Evolutionary conservation across 2,113 vertebrate genomes (phyloP), one percentile per base, ranked within the genome.

Genomic region (Nicator chloris): DNA sequence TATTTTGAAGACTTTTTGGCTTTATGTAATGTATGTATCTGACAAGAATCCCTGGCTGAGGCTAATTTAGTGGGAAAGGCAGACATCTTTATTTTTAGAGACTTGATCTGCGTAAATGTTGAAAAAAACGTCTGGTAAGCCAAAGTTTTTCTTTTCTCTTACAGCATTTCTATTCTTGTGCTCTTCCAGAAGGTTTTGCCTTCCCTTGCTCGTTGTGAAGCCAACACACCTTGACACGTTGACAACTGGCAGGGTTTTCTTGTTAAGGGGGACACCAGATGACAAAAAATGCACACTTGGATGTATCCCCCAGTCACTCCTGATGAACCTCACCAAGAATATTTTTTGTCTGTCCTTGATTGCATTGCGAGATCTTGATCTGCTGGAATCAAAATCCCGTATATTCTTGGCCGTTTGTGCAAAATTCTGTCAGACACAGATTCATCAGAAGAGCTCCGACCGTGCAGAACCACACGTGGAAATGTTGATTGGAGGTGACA

Each of bases 81-180:
- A 96, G 85, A 75, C 31, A 71, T 83, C 89, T 49, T 90, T 93
- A 94, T 94, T 92, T 96, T 90, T 94, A 92, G 92, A 40, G 88
- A 4, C 35, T 45, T 71, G 47, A 88, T 81, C 72, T 68, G 39
- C 68, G 75, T 60, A 83, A 86, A 90, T 40, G 30, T 42, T 78
- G 72, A 80, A 73, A 88, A n/a, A 56, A 37, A 39, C 7, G 26
- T 27, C 31, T 4, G 6, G 24, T 31, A 37, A 88, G 17, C 7
- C 47, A 68, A 88, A 56, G 49, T 83, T 93, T 93, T 88, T 27
- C 68, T 65, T 66, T 84, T 33, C 81, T 93, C 61, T 88, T 23
- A 15, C 63, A 86, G 56, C 89, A 69, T 61, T 89, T 84, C 70
- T 87, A 16, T 78, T 77, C 53, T 39, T 11, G 40, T 27, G 50